Percentiles rank a stretch among this genome's conserved stretches.
Conservation (phyloP, 2,113 vertebrate genomes). For the Dicentrarchus labrax region DNA sequence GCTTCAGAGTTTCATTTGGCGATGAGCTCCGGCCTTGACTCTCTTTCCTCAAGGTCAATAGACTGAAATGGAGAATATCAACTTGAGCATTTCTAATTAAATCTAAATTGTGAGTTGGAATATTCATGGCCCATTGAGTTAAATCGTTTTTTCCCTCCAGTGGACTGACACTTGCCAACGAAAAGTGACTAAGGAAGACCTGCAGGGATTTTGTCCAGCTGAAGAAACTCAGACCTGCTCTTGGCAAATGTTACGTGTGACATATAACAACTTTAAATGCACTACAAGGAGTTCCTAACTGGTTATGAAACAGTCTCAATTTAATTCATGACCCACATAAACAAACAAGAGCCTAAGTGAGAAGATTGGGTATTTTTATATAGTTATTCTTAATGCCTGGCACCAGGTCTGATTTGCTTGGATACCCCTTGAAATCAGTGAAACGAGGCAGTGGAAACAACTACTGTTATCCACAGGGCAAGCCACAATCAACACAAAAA, state of each 20-base stretch:
- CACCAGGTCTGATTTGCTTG: no score
- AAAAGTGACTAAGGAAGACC: not conserved
- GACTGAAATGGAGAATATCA: constrained; percentile 51
- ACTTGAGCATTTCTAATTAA: constrained; percentile 57
- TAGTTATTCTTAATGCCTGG: no score
- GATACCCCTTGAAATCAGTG: no score
- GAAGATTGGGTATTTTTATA: no score
- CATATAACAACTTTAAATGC: no score
- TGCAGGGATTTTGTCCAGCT: not conserved
- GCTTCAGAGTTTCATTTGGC: constrained; percentile 21
- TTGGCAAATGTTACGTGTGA: not conserved
- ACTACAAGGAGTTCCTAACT: no score
- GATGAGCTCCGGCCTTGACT: constrained; percentile 14
- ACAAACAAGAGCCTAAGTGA: no score
- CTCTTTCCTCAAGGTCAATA: constrained; percentile 46
- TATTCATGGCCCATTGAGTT: not conserved
- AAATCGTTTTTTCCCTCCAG: not conserved
- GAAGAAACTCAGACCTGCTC: not conserved
- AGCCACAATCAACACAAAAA: no score
- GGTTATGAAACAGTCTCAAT: no score
- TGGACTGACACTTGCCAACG: not conserved
- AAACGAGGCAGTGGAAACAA: no score
- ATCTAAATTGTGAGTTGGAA: constrained; percentile 25
- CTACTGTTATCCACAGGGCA: no score
- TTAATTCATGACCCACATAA: no score